Base-by-base conservation (phyloP, 1,140 invertebrate genomes). In the Apis florea region DNA sequence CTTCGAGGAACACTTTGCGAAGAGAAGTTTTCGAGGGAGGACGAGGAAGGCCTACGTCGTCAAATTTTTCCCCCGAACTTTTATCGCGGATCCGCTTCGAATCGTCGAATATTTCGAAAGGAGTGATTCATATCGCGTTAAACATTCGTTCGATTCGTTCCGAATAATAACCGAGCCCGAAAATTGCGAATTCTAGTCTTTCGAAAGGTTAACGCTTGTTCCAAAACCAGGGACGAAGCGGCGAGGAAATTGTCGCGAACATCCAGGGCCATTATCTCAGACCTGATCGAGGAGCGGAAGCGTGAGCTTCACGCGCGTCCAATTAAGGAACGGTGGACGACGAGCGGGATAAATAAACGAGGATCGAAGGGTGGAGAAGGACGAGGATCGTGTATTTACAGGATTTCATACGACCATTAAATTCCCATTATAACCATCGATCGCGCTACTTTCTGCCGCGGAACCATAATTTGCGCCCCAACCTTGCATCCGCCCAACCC, bases 401-500 rank as follows among this genome's bases (percentile, higher is more conserved):
- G 69, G 83, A 87, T 85, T 89, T 89, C 75, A 83, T 83, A 85
- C 79, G 77, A 61, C 67, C 79, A 89, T 89, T 89, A 89, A 89
- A 87, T 82, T 86, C 82, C 79, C 78, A 88, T 89, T 86, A 82
- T 64, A 80, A 74, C 82, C 81, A 89, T 86, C 77, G 67, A 84
- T 86, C 82, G 64, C 54, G 64, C 54, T 78, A 89, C 82, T 89
- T 87, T 89, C 69, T 73, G 79, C 80, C 80, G 58, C 80, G 47
- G 49, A 64, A 54, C 66, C 58, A 67, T 89, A 85, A 88, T 85
- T 86, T 51, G 81, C 49, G 58, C 71, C n/a, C 17, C 63, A 69
- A 56, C 70, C 31, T 40, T 40, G 49, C 63, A 58, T n/a, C 54
- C 72, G 79, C 31, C 31, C 31, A 40, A 40, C 31, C 31, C 31